Conservation (phyloP, 64 coral and sea anemone genomes). For the Platygyra sinensis region DNA sequence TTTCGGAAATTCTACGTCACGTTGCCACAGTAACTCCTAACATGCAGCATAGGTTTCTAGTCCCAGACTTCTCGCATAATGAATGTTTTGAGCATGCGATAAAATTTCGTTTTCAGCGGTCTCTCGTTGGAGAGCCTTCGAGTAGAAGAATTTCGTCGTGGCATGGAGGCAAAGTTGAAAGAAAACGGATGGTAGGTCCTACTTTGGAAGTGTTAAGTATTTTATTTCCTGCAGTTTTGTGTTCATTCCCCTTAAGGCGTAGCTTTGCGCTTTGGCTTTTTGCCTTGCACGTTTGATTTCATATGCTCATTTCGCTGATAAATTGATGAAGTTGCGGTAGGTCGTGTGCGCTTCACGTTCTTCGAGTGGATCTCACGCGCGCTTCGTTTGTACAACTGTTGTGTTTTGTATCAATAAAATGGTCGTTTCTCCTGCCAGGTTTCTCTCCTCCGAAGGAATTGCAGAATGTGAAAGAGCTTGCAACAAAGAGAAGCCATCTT, state of each 20-base stretch:
- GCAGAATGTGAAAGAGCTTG: conserved; percentile 89
- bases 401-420: conserved; percentile 6
- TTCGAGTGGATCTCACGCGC: background rate
- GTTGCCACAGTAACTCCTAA: conserved; percentile 65
- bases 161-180: conserved; percentile 99
- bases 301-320: conserved; percentile 27
- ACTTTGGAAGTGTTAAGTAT: background rate
- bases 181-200: conserved; percentile 92
- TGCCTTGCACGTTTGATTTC: background rate
- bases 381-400: conserved; percentile 6
- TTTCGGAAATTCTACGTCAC: background rate
- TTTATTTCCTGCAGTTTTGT: background rate
- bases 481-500: conserved; percentile 87
- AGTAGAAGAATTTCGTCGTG: conserved; percentile 94
- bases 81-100: background rate
- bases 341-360: conserved; percentile 1
- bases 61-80: conserved; percentile 8
- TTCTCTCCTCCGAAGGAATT: conserved; percentile 94
- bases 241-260: background rate
- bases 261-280: background rate
- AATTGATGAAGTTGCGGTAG: conserved; percentile 40
- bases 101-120: conserved; percentile 53
- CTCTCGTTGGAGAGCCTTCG: conserved; percentile 45
- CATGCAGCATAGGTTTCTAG: background rate
- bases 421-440: conserved; percentile 62